Evolutionary conservation across 2,113 vertebrate genomes (phyloP).

Genomic region (Cromileptes altivelis): DNA sequence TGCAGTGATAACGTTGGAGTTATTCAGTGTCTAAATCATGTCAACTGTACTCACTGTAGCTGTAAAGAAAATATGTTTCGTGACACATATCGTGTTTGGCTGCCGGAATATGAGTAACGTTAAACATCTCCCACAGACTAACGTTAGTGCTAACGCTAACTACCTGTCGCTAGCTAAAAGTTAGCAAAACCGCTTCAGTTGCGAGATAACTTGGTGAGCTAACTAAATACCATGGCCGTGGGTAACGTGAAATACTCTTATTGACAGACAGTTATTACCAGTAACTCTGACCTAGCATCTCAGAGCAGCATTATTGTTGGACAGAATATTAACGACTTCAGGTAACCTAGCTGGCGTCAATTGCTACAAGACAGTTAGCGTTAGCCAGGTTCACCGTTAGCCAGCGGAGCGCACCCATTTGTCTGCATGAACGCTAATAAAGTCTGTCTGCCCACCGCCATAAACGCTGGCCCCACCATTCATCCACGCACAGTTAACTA

Average conservation of each 20-base stretch:
- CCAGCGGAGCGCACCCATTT: slow-evolving; percentile 13
- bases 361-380: neutral
- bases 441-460: neutral
- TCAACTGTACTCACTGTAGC: accelerated
- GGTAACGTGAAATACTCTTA: accelerated
- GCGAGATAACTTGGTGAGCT: slow-evolving; percentile 52
- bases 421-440: slow-evolving; percentile 21
- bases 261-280: too few relatives aligned
- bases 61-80: accelerated
- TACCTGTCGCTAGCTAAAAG: slow-evolving; percentile 34
- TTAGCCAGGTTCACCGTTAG: slow-evolving; percentile 10
- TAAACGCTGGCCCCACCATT: neutral
- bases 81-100: neutral
- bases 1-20: neutral
- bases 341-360: neutral
- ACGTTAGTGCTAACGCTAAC: slow-evolving; percentile 6
- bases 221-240: neutral
- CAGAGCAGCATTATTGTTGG: neutral
- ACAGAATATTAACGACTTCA: accelerated
- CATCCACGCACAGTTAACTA: too few relatives aligned
- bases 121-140: neutral
- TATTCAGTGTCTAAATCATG: neutral
- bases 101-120: neutral
- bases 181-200: slow-evolving; percentile 52
- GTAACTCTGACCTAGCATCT: neutral